Conservation (phyloP, 2,888 invertebrate species). For the Caenorhabditis sp. region DNA sequence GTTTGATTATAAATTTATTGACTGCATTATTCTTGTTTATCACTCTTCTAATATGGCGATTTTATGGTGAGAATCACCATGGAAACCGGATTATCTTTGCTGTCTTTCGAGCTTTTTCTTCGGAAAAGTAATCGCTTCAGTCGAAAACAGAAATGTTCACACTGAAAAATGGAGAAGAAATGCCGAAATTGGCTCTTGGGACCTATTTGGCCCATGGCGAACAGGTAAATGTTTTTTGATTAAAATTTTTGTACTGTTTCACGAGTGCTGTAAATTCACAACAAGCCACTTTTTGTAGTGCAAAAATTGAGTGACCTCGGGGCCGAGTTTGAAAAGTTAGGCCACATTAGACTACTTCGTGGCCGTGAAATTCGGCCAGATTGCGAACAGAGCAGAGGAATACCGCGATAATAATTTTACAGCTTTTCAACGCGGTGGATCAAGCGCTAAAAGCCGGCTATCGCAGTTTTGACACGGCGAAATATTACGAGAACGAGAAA, state of each 20-base stretch:
- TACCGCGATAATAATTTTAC: conserved; percentile 10
- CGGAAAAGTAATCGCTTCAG: neutral
- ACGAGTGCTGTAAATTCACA: neutral
- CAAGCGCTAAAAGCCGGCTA: conserved; percentile 80
- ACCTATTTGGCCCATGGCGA: conserved; percentile 25
- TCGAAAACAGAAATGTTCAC: conserved; percentile 18
- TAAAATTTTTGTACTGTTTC: neutral
- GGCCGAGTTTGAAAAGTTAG: too few relatives aligned
- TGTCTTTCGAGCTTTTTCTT: neutral
- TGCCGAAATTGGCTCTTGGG: conserved; percentile 41
- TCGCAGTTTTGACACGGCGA: conserved; percentile 85
- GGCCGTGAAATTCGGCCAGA: too few relatives aligned
- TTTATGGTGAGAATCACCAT: too few relatives aligned
- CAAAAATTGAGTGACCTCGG: too few relatives aligned
- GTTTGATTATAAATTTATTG: too few relatives aligned
- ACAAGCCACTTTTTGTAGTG: neutral
- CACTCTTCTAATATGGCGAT: too few relatives aligned
- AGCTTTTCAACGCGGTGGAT: conserved; percentile 70
- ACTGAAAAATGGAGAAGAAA: conserved; percentile 21
- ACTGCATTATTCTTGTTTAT: too few relatives aligned
- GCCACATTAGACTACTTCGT: too few relatives aligned
- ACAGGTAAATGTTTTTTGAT: conserved; percentile 1
- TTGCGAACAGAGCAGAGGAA: too few relatives aligned
- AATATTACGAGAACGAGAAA: conserved; percentile 86
- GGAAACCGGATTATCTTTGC: neutral